Base-by-base conservation (phyloP, 2,113 vertebrate genomes). In the Cynocephalus volans region DNA sequence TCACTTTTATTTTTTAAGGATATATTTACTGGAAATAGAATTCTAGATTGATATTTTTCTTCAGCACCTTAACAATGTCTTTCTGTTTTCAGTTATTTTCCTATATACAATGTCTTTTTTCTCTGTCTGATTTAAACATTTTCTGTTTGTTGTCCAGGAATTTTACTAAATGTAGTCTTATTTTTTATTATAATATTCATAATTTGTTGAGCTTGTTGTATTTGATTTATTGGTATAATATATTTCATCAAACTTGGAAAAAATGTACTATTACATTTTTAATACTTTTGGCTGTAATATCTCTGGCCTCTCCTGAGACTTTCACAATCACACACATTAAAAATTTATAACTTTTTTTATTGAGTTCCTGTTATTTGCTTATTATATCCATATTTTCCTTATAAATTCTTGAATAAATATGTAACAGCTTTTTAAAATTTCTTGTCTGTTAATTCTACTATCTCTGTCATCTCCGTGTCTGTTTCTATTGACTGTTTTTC, bases 1-100 rank as follows among this genome's bases (percentile, higher is more conserved):
- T 85, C 36, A 70, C 31, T 54, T 89, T 70, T 58, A 60, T 23
- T 65, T 85, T 86, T 92, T 45, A 70, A 72, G 56, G 12, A 45
- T 75, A 15, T 67, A 52, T 69, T 81, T 90, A 5, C 21, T 88
- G 33, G 58, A 95, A 92, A 87, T 79, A 56, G 10, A 73, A 92
- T 65, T 58, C 79, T 72, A 83, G 18, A 19, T 64, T 92, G 54
- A 52, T 70, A 54, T 65, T 33, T 81, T 54, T 79, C 45, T 13
- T 72, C 48, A 64, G 41, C 36, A 84, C 67, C 83, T 92, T 48
- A 52, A 76, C 92, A 52, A 82, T 54, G 17, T 3, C n/a, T 70
- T 83, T 80, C 18, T 14, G 19, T 48, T 80, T 85, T n/a, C 17
- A 36, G 21, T 52, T 85, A 77, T 45, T 88, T 1, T 73, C 15